Conservation (phyloP, 2,888 invertebrate genomes). For the Tenthredo amoena region DNA sequence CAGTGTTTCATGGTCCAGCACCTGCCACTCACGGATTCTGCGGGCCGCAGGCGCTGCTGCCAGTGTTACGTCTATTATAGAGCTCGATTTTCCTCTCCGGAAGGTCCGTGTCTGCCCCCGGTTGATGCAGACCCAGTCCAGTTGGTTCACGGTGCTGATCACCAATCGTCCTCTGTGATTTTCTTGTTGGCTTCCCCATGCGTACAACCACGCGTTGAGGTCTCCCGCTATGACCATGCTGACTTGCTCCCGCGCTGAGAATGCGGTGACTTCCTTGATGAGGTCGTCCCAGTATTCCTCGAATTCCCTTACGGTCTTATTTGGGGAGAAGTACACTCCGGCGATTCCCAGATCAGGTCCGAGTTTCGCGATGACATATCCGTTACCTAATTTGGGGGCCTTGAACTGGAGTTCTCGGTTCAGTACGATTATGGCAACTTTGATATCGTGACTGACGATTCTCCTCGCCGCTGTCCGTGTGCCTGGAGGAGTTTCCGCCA, state of each 20-base stretch:
- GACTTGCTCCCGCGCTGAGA: not conserved
- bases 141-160: not conserved
- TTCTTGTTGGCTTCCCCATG: not conserved
- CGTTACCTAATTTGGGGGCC: not conserved
- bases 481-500: too few species aligned
- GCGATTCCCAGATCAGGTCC: not conserved
- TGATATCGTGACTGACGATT: too few species aligned
- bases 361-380: not conserved
- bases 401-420: too few species aligned
- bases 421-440: too few species aligned
- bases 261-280: not conserved
- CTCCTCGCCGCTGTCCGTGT: too few species aligned
- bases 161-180: not conserved
- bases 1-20: not conserved
- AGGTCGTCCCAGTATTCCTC: not conserved
- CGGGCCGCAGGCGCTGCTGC: not conserved
- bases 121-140: not conserved
- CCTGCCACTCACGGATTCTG: not conserved
- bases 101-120: not conserved
- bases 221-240: not conserved
- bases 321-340: not conserved
- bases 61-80: not conserved
- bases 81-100: not conserved
- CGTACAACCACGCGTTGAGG: not conserved
- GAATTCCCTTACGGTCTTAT: not conserved